Conservation (phyloP, 2,888 invertebrate species). For the Lottia scabra region DNA sequence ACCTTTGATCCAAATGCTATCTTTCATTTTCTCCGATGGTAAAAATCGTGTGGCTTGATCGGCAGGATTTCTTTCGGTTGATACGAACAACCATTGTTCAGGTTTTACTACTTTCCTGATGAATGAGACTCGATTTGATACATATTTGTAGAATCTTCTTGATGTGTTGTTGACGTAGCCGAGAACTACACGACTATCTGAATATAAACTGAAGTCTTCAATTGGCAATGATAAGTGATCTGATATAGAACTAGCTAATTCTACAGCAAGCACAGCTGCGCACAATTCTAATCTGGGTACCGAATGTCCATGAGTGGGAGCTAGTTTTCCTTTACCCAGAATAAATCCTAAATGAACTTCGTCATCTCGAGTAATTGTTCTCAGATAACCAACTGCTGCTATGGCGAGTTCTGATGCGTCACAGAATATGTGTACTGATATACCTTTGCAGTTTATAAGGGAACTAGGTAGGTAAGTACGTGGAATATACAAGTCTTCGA, state of each 20-base stretch:
- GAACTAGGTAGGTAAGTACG: background rate
- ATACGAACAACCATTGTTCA: conserved; percentile 18
- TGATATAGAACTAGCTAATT: conserved; percentile 7
- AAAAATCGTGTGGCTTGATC: conserved; percentile 9
- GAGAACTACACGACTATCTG: conserved; percentile 11
- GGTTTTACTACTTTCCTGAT: conserved; percentile 16
- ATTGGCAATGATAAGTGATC: background rate
- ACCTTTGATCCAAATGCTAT: conserved; percentile 6
- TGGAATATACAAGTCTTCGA: background rate
- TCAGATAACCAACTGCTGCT: conserved; percentile 18
- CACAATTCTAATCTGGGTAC: conserved; percentile 26
- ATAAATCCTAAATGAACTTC: conserved; percentile 5
- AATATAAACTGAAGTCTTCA: conserved; percentile 5
- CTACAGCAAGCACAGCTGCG: conserved; percentile 24
- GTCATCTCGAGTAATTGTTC: background rate
- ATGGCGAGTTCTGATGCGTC: conserved; percentile 24
- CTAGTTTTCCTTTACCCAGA: conserved; percentile 24
- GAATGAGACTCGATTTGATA: conserved; percentile 19
- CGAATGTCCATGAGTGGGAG: conserved; percentile 25
- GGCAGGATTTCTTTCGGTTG: conserved; percentile 19
- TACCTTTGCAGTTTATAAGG: background rate
- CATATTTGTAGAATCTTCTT: conserved; percentile 22
- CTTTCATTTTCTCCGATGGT: conserved; percentile 1
- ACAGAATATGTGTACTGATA: conserved; percentile 13
- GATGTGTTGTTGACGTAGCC: conserved; percentile 14